phyloP scores from a whole-genome alignment of 1,140 invertebrate genomes.

The Mesaphorura yosii region DNA sequence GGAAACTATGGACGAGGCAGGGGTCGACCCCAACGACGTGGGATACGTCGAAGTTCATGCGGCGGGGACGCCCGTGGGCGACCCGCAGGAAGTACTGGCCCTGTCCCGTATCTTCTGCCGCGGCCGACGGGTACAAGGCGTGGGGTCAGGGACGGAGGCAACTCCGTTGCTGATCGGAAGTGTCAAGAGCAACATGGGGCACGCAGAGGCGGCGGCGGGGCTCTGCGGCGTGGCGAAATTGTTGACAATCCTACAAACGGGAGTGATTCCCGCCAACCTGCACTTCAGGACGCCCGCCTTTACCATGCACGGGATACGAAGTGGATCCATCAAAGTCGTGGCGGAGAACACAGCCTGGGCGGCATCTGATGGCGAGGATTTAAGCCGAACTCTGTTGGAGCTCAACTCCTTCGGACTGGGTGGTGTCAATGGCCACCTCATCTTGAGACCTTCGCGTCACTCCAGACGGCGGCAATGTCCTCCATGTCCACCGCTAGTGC shows the following conservation, averaged over 20 bases:
- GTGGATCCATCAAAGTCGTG: too few relatives aligned
- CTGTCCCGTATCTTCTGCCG: conserved; percentile 46
- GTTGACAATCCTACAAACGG: background rate
- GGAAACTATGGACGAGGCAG: conserved; percentile 69
- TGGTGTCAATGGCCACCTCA: too few relatives aligned
- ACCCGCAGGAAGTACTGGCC: conserved; percentile 46
- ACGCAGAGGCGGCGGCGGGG: conserved; percentile 47
- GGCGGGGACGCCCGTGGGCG: conserved; percentile 48
- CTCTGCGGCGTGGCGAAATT: conserved; percentile 17
- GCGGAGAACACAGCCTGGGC: too few relatives aligned
- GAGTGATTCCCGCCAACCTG: conserved; percentile 3
- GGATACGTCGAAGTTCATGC: conserved; percentile 90
- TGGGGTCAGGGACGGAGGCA: background rate
- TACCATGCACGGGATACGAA: too few relatives aligned
- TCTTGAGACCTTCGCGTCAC: too few relatives aligned
- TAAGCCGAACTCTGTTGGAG: too few relatives aligned
- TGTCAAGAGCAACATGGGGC: conserved; percentile 51
- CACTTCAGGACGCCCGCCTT: background rate
- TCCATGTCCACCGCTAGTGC: too few relatives aligned
- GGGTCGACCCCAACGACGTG: conserved; percentile 67
- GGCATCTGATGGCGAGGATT: too few relatives aligned
- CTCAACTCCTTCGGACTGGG: too few relatives aligned
- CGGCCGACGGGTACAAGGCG: too few relatives aligned
- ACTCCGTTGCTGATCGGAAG: conserved; percentile 45
- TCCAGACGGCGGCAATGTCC: too few relatives aligned